Conservation (phyloP, 2,113 vertebrate species). For the Alexandromys fortis region DNA sequence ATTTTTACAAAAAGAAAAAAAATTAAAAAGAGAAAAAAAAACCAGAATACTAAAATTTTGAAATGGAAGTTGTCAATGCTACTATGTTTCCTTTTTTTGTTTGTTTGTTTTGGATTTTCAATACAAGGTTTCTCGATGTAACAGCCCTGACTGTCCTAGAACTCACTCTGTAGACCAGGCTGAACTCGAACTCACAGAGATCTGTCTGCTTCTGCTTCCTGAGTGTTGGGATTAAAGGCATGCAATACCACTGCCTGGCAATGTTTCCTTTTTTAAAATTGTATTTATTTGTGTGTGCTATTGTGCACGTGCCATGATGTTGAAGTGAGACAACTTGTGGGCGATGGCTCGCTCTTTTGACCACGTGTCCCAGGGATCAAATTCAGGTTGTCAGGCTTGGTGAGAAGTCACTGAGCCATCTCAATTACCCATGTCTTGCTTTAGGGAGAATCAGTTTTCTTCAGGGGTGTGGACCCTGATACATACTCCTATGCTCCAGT, state of each 20-base stretch:
- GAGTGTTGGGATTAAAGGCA: not conserved
- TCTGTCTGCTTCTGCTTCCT: not conserved
- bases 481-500: not conserved
- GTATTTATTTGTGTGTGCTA: not conserved
- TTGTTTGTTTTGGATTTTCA: not conserved
- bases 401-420: not conserved
- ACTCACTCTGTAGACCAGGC: not conserved
- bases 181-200: not conserved
- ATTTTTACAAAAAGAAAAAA: not conserved
- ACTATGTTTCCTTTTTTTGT: not conserved
- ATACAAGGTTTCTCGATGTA: not conserved
- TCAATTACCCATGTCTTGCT: not conserved
- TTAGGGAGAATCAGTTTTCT: not conserved
- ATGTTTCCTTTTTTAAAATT: not conserved
- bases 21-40: not conserved
- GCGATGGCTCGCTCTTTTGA: too few relatives aligned
- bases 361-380: not conserved
- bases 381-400: not conserved
- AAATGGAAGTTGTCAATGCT: conserved; percentile 19
- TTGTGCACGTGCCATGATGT: too few relatives aligned
- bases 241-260: not conserved
- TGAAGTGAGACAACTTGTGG: not conserved
- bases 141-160: not conserved
- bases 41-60: not conserved
- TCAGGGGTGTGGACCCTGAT: not conserved